Percentiles rank a stretch among this genome's conserved stretches.
Evolutionary conservation across 2,113 vertebrate genomes (phyloP).

Genomic region (Datnioides undecimradiatus): DNA sequence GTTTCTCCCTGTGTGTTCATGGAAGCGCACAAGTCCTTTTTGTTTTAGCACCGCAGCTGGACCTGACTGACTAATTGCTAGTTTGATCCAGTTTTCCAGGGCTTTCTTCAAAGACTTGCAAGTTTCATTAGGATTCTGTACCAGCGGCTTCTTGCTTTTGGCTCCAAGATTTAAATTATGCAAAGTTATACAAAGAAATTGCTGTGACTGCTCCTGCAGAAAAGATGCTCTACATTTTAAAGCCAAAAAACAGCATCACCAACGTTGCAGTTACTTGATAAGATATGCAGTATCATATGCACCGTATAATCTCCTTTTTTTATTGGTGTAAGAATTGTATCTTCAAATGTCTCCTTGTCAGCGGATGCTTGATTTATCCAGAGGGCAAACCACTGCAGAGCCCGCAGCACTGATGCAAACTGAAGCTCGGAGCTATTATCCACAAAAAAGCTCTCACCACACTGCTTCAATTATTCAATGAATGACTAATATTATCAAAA

Average conservation of each 20-base stretch:
- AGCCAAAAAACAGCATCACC: constrained; percentile 38
- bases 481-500: constrained; percentile 61
- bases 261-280: constrained; percentile 57
- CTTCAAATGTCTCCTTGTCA: constrained; percentile 53
- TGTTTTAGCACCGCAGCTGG: constrained; percentile 78
- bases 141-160: constrained; percentile 74
- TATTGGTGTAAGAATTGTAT: constrained; percentile 55
- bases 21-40: constrained; percentile 75
- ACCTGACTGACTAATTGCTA: constrained; percentile 82
- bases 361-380: constrained; percentile 55
- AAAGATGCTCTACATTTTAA: constrained; percentile 71
- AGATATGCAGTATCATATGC: constrained; percentile 55
- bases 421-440: constrained; percentile 50
- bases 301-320: constrained; percentile 49
- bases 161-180: constrained; percentile 81
- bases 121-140: constrained; percentile 80
- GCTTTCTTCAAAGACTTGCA: constrained; percentile 78
- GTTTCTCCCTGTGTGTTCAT: constrained; percentile 71
- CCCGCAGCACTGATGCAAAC: constrained; percentile 28
- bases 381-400: constrained; percentile 40
- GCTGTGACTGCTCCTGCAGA: constrained; percentile 65
- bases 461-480: constrained; percentile 57
- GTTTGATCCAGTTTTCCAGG: constrained; percentile 81
- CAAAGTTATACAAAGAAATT: constrained; percentile 80
- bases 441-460: constrained; percentile 41